Evolutionary conservation across 2,113 vertebrate species (phyloP), one percentile per base, ranked within the genome.

Genomic region (Andinoacara biseriatus): DNA sequence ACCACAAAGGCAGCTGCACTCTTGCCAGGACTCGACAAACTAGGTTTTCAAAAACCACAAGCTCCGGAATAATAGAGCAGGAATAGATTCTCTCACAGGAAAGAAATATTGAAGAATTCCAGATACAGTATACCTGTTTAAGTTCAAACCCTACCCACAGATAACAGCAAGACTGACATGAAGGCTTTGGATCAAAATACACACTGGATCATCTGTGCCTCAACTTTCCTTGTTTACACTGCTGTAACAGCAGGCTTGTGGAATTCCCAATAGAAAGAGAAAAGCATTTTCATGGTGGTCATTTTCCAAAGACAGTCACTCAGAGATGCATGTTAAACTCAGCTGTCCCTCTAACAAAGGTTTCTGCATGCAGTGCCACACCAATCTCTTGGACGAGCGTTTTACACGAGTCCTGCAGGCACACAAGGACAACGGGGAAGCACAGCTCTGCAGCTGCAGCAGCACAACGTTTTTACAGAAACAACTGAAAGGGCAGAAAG

Each of bases 351-450:
- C 46, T 33, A 72, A 72, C 72, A 82, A 87, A 86, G 78, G 69
- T 76, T 76, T 82, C 62, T 82, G 49, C 74, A 74, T 29, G 24
- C 81, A 62, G 17, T 43, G 40, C 61, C 49, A n/a, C 46, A 20
- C 75, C 56, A 11, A 40, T 58, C 75, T 69, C 43, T 69, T 78
- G 46, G 67, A 29, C 67, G 14, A 54, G 67, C 67, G 54, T 54
- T 85, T 59, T 31, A 63, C 40, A 76, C 33, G 85, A 89, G 79
- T 87, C 81, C 86, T 81, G 59, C 83, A 86, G 67, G 78, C 78
- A 80, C 80, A 83, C 72, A 86, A 69, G 85, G 81, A 57, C 78
- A 69, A 61, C 49, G 14, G 24, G 38, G 61, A 85, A 75, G 67
- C 56, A 13, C 3, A 58, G 75, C 62, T 85, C 74, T 35, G 63